Conservation (phyloP, 1,140 invertebrate species). For the Dufourea novaeangliae region DNA sequence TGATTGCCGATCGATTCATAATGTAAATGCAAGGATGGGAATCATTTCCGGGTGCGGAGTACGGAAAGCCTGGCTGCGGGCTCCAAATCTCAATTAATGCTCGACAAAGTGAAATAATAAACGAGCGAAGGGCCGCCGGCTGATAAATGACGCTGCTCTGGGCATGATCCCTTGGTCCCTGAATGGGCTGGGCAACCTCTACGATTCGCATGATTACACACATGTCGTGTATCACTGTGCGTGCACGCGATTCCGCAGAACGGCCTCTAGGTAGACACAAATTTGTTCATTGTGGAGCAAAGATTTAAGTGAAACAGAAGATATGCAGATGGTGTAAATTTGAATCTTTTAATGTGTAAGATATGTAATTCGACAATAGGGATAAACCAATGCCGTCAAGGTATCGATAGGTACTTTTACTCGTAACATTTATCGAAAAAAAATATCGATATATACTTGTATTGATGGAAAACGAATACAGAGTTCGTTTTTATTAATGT, state of each 20-base stretch:
- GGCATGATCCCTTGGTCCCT: slow-evolving; percentile 43
- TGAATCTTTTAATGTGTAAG: slow-evolving; percentile 1
- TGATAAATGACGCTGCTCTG: slow-evolving; percentile 61
- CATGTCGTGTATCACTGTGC: slow-evolving; percentile 23
- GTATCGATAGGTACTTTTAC: too few species aligned
- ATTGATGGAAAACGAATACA: too few species aligned
- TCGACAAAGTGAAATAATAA: slow-evolving; percentile 60
- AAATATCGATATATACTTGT: too few species aligned
- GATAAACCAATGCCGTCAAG: too few species aligned
- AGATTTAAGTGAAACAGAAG: slow-evolving; percentile 2
- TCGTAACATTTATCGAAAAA: too few species aligned
- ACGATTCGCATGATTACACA: slow-evolving; percentile 44
- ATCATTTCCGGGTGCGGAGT: slow-evolving; percentile 34
- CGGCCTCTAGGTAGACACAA: not conserved
- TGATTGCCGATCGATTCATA: slow-evolving; percentile 2
- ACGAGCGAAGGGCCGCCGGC: slow-evolving; percentile 37
- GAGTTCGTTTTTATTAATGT: too few species aligned
- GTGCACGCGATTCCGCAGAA: slow-evolving; percentile 12
- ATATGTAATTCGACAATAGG: too few species aligned
- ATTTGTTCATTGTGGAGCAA: not conserved
- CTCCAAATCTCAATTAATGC: slow-evolving; percentile 63
- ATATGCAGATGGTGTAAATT: not conserved
- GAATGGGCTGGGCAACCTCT: slow-evolving; percentile 15
- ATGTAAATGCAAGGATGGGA: not conserved
- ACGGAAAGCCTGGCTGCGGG: slow-evolving; percentile 31